phyloP scores from a whole-genome alignment of 2,888 invertebrate genomes.

The Lysandra coridon region DNA sequence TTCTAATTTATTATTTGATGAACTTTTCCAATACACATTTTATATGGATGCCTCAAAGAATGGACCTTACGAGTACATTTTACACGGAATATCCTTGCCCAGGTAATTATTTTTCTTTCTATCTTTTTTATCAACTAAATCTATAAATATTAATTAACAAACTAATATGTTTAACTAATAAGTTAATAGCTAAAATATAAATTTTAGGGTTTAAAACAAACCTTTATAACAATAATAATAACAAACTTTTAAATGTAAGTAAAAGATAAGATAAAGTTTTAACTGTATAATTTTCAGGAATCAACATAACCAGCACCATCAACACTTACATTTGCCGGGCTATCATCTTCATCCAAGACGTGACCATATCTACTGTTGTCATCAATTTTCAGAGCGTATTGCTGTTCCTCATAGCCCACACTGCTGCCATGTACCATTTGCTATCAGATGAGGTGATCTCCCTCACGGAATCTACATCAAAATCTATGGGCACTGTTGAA shows the following conservation, averaged over 20 bases:
- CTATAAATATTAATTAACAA: too few species aligned
- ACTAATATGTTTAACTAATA: too few species aligned
- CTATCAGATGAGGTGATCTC: slow-evolving; percentile 56
- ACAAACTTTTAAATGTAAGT: not conserved
- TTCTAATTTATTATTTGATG: not conserved
- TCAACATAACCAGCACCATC: slow-evolving; percentile 33
- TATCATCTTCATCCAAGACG: slow-evolving; percentile 53
- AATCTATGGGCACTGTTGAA: slow-evolving; percentile 41
- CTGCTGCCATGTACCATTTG: slow-evolving; percentile 58
- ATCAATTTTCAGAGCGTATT: slow-evolving; percentile 62
- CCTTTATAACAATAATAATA: too few species aligned
- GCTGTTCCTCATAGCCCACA: slow-evolving; percentile 61
- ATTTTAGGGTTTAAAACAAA: too few species aligned
- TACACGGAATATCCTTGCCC: slow-evolving; percentile 14
- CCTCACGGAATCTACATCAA: slow-evolving; percentile 46
- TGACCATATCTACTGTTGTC: slow-evolving; percentile 50
- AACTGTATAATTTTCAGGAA: slow-evolving; percentile 47
- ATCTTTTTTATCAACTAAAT: too few species aligned
- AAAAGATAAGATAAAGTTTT: not conserved
- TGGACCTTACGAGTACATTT: slow-evolving; percentile 23
- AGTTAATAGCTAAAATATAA: too few species aligned
- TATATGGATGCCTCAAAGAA: slow-evolving; percentile 26
- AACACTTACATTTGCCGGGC: slow-evolving; percentile 55
- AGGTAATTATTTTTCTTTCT: not conserved
- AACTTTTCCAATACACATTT: not conserved